A percentile compares a stretch with the other conserved stretches of the same genome.
Evolutionary conservation across 2,888 invertebrate species (phyloP).

Genomic region (Sclerodermus sp.): DNA sequence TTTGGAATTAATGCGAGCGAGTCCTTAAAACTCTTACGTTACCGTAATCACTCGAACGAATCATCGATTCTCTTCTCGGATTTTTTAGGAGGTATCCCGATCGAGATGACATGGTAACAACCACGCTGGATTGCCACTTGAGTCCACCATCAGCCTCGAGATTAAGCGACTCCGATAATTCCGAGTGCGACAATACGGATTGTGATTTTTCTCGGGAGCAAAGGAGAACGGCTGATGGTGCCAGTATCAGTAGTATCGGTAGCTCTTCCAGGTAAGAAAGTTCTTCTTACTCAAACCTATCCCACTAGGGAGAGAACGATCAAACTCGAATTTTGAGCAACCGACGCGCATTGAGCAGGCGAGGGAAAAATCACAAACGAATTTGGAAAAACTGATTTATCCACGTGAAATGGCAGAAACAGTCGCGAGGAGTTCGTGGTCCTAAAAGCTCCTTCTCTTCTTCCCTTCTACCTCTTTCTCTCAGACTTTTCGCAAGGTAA

Average conservation of each 20-base stretch:
- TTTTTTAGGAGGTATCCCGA: conserved; percentile 58
- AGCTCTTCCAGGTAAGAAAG: conserved; percentile 75
- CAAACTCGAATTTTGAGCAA: too few relatives aligned
- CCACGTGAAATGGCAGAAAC: too few relatives aligned
- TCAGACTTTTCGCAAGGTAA: too few relatives aligned
- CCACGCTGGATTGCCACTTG: conserved; percentile 78
- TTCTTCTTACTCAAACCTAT: conserved; percentile 3
- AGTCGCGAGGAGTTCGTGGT: too few relatives aligned
- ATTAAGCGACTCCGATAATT: conserved; percentile 90
- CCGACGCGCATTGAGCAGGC: too few relatives aligned
- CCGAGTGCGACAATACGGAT: conserved; percentile 64
- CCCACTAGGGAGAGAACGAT: too few relatives aligned
- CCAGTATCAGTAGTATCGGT: conserved; percentile 88
- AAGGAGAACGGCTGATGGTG: conserved; percentile 73
- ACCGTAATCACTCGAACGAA: not conserved
- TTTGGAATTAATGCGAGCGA: too few relatives aligned
- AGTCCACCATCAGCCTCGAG: conserved; percentile 87
- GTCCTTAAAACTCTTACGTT: too few relatives aligned
- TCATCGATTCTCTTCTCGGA: not conserved
- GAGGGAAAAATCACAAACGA: too few relatives aligned
- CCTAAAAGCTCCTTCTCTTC: too few relatives aligned
- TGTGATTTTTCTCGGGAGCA: conserved; percentile 58
- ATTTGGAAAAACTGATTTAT: too few relatives aligned
- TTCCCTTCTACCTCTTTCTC: too few relatives aligned
- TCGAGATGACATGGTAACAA: conserved; percentile 66